Conservation (phyloP, 2,888 invertebrate species). For the Acheta domesticus region DNA sequence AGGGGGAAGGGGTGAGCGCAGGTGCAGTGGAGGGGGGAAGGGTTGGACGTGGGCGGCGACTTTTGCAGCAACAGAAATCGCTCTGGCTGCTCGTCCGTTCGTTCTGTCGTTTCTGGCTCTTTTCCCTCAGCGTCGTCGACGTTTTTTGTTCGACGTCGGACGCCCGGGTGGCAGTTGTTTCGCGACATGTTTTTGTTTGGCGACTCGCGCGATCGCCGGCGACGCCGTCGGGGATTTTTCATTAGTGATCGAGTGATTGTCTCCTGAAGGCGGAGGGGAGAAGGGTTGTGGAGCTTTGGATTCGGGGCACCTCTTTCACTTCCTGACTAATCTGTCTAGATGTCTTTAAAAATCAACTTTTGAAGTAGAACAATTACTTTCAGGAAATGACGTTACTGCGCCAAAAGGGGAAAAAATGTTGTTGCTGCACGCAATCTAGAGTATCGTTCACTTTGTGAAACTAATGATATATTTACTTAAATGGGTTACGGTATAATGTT, state of each 20-base stretch:
- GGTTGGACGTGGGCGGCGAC: neutral
- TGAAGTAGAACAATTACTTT: too few species aligned
- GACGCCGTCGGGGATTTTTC: neutral
- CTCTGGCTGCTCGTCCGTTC: neutral
- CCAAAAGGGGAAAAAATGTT: too few species aligned
- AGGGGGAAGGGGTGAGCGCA: neutral
- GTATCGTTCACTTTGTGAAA: too few species aligned
- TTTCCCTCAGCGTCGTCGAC: neutral
- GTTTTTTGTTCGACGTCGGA: neutral
- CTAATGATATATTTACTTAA: too few species aligned
- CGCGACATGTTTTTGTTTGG: conserved; percentile 1
- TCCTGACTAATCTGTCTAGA: too few species aligned
- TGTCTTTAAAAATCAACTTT: too few species aligned
- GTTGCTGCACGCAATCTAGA: too few species aligned
- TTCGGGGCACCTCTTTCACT: too few species aligned
- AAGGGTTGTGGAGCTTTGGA: too few species aligned
- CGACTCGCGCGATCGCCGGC: neutral
- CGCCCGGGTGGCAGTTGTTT: conserved; percentile 4
- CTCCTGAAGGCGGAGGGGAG: neutral
- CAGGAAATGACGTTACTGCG: too few species aligned
- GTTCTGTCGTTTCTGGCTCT: neutral
- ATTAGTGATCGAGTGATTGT: conserved; percentile 18
- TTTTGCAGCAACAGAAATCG: conserved; percentile 11
- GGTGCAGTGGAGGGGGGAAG: neutral
- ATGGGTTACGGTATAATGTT: too few species aligned